Evolutionary conservation across 2,113 vertebrate species (phyloP).

Genomic region (Prunella himalayana): DNA sequence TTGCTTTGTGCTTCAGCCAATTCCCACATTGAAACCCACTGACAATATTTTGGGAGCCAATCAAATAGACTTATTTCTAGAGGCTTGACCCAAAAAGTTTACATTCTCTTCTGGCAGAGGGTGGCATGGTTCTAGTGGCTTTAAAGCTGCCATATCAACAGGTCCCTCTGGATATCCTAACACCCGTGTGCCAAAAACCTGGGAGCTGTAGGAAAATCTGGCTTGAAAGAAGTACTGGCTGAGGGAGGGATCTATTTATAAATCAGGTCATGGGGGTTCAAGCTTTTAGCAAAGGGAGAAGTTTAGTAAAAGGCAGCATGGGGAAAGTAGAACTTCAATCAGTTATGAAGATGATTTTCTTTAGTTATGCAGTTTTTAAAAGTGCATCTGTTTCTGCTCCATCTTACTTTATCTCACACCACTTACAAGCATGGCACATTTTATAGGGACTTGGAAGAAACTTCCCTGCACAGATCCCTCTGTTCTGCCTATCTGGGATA

Average conservation of each 20-base stretch:
- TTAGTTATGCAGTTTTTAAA: neutral
- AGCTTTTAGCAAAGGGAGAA: neutral
- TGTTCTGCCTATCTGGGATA: neutral
- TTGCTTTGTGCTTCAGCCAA: neutral
- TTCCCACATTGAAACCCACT: neutral
- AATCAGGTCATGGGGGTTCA: neutral
- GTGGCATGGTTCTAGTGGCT: neutral
- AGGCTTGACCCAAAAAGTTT: neutral
- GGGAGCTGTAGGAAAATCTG: neutral
- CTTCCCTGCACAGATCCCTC: neutral
- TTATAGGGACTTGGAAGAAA: neutral
- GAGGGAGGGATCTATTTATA: neutral
- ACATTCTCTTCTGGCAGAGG: neutral
- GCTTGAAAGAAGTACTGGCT: neutral
- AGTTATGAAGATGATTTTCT: neutral
- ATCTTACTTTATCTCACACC: neutral
- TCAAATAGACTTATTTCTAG: neutral
- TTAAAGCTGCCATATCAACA: neutral
- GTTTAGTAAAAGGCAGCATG: neutral
- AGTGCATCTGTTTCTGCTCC: neutral
- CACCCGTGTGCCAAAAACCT: neutral
- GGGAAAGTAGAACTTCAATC: neutral
- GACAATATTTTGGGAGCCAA: neutral
- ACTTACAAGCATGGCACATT: neutral
- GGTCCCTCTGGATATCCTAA: neutral